Conservation (phyloP, 1,140 invertebrate species). For the Aricia agestis region DNA sequence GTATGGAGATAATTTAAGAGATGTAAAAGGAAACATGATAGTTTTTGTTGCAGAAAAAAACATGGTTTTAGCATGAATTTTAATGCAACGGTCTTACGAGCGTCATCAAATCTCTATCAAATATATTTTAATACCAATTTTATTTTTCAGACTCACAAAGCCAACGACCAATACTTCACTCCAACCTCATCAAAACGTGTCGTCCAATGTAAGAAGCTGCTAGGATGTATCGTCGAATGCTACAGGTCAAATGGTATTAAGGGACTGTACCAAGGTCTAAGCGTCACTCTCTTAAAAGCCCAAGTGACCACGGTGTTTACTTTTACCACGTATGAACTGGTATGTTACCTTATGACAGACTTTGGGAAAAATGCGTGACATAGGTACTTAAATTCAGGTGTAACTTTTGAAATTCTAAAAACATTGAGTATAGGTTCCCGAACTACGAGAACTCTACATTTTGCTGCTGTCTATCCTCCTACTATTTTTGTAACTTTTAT, state of each 20-base stretch:
- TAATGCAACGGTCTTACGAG: too few species aligned
- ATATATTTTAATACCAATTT: not conserved
- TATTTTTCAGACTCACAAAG: constrained; percentile 51
- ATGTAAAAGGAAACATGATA: too few species aligned
- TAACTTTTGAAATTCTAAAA: too few species aligned
- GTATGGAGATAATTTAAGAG: too few species aligned
- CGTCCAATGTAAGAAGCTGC: constrained; percentile 40
- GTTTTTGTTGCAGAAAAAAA: too few species aligned
- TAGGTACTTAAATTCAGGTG: not conserved
- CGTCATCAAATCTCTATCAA: too few species aligned
- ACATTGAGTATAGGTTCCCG: too few species aligned
- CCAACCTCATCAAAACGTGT: constrained; percentile 43
- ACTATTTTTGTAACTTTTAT: too few species aligned
- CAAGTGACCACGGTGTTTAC: constrained; percentile 49
- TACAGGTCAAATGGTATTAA: constrained; percentile 40
- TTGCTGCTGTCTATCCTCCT: too few species aligned
- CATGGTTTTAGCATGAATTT: too few species aligned
- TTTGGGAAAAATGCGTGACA: constrained; percentile 12
- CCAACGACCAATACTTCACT: constrained; percentile 34
- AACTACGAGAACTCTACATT: too few species aligned
- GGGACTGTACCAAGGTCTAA: constrained; percentile 51
- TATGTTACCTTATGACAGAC: constrained; percentile 48
- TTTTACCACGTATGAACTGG: constrained; percentile 59
- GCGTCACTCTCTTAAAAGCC: constrained; percentile 51
- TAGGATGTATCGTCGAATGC: constrained; percentile 39